These are phyloP conservation scores for Pseudococcus jackbeardsleyi DNA, from an alignment of 2,888 invertebrate species.

Conservation along the genomic window DNA sequence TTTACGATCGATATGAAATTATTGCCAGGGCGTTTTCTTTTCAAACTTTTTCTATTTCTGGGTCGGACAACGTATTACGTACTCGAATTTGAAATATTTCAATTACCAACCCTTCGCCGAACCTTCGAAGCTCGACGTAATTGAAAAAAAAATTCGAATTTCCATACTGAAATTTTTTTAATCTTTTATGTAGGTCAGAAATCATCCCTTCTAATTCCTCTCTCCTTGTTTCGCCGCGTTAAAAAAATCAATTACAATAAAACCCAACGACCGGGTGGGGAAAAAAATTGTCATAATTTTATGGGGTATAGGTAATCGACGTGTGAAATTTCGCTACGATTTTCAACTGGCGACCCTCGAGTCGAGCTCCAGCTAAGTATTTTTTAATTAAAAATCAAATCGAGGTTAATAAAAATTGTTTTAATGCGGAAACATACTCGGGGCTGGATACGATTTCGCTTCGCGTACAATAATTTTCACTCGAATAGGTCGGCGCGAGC, in stretches of 20 bases:
- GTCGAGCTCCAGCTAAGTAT: neutral
- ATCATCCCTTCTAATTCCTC: neutral
- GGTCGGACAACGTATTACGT: conserved; percentile 23
- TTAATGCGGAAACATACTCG: conserved; percentile 33
- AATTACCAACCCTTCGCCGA: neutral
- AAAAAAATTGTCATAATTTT: neutral
- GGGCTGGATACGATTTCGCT: neutral
- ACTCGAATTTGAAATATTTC: conserved; percentile 48
- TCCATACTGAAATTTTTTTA: neutral
- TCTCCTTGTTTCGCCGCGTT: neutral
- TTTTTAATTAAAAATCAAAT: conserved; percentile 61
- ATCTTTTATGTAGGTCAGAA: conserved; percentile 21
- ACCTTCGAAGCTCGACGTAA: neutral
- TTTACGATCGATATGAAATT: conserved; percentile 56
- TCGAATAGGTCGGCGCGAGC: neutral
- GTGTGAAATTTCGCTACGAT: neutral
- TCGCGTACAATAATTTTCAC: conserved; percentile 18
- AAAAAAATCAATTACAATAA: conserved; percentile 24
- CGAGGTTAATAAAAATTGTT: conserved; percentile 50
- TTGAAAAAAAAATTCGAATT: conserved; percentile 8
- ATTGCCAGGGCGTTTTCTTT: conserved; percentile 51
- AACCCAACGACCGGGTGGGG: neutral
- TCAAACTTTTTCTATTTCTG: conserved; percentile 49
- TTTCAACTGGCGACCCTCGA: neutral
- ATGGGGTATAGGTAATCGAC: neutral